Evolutionary conservation across 2,113 vertebrate genomes (phyloP), one percentile per base, ranked within the genome.

Genomic region (Lasiurus borealis): DNA sequence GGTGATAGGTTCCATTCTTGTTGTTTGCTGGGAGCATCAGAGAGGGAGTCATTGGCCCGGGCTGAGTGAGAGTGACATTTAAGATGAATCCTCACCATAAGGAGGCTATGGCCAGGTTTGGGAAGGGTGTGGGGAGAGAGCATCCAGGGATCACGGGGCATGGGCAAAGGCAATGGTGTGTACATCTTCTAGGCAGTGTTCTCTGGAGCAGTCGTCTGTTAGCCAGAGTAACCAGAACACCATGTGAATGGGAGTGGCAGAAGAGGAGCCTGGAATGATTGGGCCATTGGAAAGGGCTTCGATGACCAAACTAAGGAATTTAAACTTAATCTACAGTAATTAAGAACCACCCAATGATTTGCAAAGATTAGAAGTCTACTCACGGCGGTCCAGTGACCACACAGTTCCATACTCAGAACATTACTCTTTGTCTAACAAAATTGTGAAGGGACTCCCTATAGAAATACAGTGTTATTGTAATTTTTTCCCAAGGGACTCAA

Each of bases 131-230:
- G 27, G 6, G 12, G 59, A 34, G 44, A 85, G 77, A 57, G 23
- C 16, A 31, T 80, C 48, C 10, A 1, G 19, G 66, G 62, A 19
- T 54, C 1, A 12, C 4, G 1, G 2, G 19, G 3, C 1, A 1
- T 23, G 75, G 48, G 11, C 11, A 21, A 75, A 54, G 34, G 69
- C 48, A 8, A 29, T 5, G 16, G 44, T 27, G 5, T 29, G 21
- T 1, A 16, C 8, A 19, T 2, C 11, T 54, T 52, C 13, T 4
- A 34, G 52, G 34, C 13, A 64, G 40, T 7, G 15, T 59, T 77
- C 23, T 44, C 10, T 62, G 83, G 80, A 91, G 59, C 11, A 31
- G 59, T 7, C n/a, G n/a, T n/a, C 1, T 5, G 19, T 44, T 69
- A 34, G 21, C 50, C 59, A 34, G 87, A 44, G 18, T 15, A 46